phyloP scores from a whole-genome alignment of 2,888 invertebrate genomes.

The Watsonalla cultraria region DNA sequence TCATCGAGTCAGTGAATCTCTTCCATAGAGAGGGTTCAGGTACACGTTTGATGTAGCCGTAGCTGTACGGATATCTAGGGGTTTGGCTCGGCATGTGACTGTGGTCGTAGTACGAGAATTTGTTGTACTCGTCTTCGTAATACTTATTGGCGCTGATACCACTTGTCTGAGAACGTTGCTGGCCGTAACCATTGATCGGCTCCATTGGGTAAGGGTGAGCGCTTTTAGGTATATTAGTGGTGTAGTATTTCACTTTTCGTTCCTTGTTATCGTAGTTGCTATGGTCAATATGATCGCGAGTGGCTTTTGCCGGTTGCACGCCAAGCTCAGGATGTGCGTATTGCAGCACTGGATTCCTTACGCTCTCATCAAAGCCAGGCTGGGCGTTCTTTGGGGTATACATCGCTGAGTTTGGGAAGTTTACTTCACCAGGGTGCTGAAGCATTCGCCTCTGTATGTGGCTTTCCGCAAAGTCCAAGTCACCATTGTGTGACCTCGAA shows the following conservation, averaged over 20 bases:
- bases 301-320: conserved; percentile 84
- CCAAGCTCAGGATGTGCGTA: conserved; percentile 90
- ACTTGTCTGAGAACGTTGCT: conserved; percentile 64
- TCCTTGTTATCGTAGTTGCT: conserved; percentile 40
- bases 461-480: conserved; percentile 69
- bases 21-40: conserved; percentile 85
- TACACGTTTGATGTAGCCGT: conserved; percentile 78
- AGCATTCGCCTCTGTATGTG: conserved; percentile 86
- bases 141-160: conserved; percentile 59
- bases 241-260: conserved; percentile 71
- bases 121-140: conserved; percentile 73
- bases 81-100: conserved; percentile 45
- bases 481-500: conserved; percentile 67
- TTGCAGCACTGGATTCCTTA: conserved; percentile 85
- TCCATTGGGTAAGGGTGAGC: conserved; percentile 80
- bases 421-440: conserved; percentile 81
- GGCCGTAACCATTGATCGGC: conserved; percentile 61
- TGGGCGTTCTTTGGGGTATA: conserved; percentile 81
- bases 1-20: conserved; percentile 84
- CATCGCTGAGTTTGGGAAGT: conserved; percentile 82
- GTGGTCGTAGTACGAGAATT: conserved; percentile 77
- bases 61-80: conserved; percentile 79
- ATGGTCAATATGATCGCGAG: conserved; percentile 57
- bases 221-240: conserved; percentile 72
- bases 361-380: conserved; percentile 83